Base-by-base conservation (phyloP, 2,797 vertebrate genomes). In the Lophotriccus pileatus region DNA sequence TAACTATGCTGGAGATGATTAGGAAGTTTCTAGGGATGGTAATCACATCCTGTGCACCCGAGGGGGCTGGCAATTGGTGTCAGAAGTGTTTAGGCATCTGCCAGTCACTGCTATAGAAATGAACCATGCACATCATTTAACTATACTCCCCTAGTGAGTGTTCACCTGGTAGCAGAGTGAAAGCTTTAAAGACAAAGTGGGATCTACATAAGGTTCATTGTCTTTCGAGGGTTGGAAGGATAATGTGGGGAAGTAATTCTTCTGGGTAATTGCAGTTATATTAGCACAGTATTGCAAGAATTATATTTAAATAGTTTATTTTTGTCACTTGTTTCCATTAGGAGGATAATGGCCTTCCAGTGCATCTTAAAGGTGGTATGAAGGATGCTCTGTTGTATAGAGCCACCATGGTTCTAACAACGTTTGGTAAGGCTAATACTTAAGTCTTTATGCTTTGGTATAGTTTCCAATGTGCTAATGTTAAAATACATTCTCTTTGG, bases 261-360 rank as follows among this genome's bases (percentile, higher is more conserved):
- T 7, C 18, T 73, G n/a, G 3, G 2, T 93, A 58, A n/a, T 21
- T 86, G 21, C 73, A 25, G 30, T 67, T 77, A 3, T 5, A 7
- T 46, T 80, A 60, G 53, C 1, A 14, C 14, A 23, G 4, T 55
- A 37, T 72, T 66, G 50, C 39, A 88, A 53, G 47, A 72, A 66
- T 36, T 63, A n/a, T 66, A 11, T 75, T 47, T 60, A 56, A 43
- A 28, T 20, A 18, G 41, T 49, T 75, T 49, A 4, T 63, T 66
- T 90, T 44, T 91, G 43, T 81, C 32, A 5, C 39, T 91, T 87
- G 59, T 90, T 95, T 82, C 49, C 76, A 22, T 77, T 96, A 99
- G 99, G 99, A 98, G 93, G 98, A 99, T 87, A 98, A 99, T 94
- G 99, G 98, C 30, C 47, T 99, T 21, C 99, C 99, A 2, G 95